These are phyloP conservation scores for Anodontia alba DNA, from an alignment of 2,888 invertebrate genomes.

Conservation along the genomic window DNA sequence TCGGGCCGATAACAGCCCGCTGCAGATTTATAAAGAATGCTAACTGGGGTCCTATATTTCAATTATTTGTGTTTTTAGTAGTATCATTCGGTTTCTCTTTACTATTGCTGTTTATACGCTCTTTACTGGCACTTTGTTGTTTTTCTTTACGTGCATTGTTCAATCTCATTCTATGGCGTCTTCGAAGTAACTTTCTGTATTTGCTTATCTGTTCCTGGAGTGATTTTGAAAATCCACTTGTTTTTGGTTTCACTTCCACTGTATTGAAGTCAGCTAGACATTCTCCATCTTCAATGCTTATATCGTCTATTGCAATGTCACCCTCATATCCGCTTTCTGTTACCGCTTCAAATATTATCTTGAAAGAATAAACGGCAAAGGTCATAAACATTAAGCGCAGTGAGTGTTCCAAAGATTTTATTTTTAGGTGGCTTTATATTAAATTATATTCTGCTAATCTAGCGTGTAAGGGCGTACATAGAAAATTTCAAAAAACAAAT, in stretches of 20 bases:
- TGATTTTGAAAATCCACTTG: slow-evolving; percentile 9
- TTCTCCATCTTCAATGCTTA: slow-evolving; percentile 75
- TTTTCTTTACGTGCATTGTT: neutral
- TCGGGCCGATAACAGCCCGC: too few species aligned
- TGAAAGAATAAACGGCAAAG: slow-evolving; percentile 36
- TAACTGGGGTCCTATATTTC: too few species aligned
- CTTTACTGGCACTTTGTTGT: neutral
- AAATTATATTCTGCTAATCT: too few species aligned
- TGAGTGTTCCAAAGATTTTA: too few species aligned
- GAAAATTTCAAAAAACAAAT: too few species aligned
- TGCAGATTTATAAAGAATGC: too few species aligned
- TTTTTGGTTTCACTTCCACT: slow-evolving; percentile 47
- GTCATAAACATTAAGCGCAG: too few species aligned
- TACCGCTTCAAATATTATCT: slow-evolving; percentile 82
- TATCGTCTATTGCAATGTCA: slow-evolving; percentile 83
- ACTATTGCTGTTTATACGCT: neutral
- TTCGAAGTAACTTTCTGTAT: slow-evolving; percentile 44
- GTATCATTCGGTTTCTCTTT: too few species aligned
- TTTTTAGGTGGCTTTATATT: too few species aligned
- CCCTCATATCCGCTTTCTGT: slow-evolving; percentile 78
- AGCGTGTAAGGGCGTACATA: too few species aligned
- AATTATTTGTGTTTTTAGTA: too few species aligned
- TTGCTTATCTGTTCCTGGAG: slow-evolving; percentile 48
- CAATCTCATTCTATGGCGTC: slow-evolving; percentile 36
- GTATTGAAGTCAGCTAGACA: slow-evolving; percentile 68